Percentiles rank a stretch among this genome's conserved stretches.
These are phyloP conservation scores for Brenthis ino DNA, from an alignment of 2,888 invertebrate genomes.

Conservation along the genomic window DNA sequence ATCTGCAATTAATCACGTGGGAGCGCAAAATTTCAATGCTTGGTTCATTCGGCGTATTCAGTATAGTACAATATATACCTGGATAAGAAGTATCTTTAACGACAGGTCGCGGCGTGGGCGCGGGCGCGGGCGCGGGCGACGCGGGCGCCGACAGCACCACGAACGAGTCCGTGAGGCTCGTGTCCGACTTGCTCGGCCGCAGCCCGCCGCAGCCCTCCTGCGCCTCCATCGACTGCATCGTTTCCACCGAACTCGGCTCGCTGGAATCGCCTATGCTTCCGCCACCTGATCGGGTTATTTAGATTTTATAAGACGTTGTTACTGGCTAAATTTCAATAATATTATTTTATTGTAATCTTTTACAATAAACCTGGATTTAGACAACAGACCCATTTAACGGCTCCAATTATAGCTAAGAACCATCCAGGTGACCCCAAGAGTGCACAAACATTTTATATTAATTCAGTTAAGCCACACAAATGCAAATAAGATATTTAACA, in stretches of 20 bases:
- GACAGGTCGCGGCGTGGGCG: slow-evolving; percentile 37
- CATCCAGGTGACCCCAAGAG: neutral
- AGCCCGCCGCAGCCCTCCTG: slow-evolving; percentile 74
- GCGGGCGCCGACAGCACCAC: slow-evolving; percentile 87
- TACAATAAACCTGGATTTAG: neutral
- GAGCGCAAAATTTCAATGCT: too few species aligned
- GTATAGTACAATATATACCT: slow-evolving; percentile 21
- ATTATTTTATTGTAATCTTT: neutral
- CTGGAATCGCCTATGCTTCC: slow-evolving; percentile 80
- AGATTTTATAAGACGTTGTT: neutral
- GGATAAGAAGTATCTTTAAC: slow-evolving; percentile 31
- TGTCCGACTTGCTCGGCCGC: slow-evolving; percentile 94
- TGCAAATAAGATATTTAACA: too few species aligned
- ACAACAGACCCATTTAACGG: neutral
- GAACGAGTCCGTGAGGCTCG: slow-evolving; percentile 94
- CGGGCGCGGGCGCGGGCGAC: slow-evolving; percentile 47
- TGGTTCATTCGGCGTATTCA: too few species aligned
- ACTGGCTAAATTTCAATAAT: neutral
- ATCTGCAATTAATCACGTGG: too few species aligned
- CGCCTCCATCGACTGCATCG: slow-evolving; percentile 42
- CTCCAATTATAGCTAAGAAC: neutral
- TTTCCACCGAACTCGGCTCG: slow-evolving; percentile 64
- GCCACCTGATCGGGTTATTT: slow-evolving; percentile 65
- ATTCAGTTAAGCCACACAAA: slow-evolving; percentile 40
- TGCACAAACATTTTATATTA: neutral